Percentiles rank a stretch among this genome's conserved stretches.
Conservation (phyloP, 2,888 invertebrate species). For the Acanthosepion esculentum region DNA sequence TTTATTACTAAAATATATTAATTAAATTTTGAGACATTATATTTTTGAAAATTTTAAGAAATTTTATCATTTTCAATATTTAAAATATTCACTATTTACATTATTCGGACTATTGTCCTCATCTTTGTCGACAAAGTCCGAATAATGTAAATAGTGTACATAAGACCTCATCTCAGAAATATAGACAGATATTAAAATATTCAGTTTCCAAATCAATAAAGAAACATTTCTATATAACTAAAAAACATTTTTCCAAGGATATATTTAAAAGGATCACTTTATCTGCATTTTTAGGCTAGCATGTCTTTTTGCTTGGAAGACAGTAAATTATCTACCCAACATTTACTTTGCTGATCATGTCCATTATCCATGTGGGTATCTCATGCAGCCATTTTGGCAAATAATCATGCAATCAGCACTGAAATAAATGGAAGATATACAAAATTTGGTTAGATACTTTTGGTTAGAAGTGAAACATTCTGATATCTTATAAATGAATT, state of each 20-base stretch:
- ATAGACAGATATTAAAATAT: neutral
- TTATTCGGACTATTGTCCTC: no score
- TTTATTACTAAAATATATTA: neutral
- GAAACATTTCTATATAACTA: neutral
- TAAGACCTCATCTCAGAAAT: no score
- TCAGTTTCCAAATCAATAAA: neutral
- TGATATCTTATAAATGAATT: no score
- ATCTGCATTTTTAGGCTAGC: neutral
- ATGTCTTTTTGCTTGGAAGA: neutral
- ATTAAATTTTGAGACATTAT: neutral
- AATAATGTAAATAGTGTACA: no score
- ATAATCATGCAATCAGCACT: neutral
- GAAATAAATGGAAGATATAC: conserved; percentile 33
- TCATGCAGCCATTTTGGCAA: conserved; percentile 7
- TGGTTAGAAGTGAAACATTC: neutral
- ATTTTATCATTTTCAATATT: neutral
- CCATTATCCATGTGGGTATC: neutral
- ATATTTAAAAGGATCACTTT: neutral
- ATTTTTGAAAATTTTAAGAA: neutral
- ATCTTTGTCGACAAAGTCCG: no score
- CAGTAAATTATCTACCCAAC: neutral
- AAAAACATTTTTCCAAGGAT: neutral
- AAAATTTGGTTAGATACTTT: neutral
- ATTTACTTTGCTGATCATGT: neutral
- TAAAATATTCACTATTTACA: neutral